Conservation (phyloP, 2,113 vertebrate genomes). For the Hippocampus zosterae region DNA sequence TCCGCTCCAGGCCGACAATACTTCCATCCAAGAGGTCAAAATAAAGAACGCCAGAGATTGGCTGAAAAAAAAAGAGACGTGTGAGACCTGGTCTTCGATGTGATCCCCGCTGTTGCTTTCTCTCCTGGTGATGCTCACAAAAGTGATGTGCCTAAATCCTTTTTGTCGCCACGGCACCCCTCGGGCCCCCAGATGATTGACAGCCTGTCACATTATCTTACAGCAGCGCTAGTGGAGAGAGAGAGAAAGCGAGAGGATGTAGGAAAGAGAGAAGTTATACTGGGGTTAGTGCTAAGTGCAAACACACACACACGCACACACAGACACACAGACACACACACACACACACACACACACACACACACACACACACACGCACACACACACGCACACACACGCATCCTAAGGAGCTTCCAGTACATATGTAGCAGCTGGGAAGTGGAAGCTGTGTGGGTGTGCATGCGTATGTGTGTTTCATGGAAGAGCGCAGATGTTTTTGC, state of each 20-base stretch:
- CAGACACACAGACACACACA: conserved; percentile 28
- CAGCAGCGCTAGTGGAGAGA: conserved; percentile 52
- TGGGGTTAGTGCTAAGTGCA: conserved; percentile 40
- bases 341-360: conserved; percentile 22
- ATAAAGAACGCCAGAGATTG: conserved; percentile 29
- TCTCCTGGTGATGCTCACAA: conserved; percentile 63
- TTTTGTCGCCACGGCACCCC: conserved; percentile 53
- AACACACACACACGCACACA: conserved; percentile 31
- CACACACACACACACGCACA: conserved; percentile 26
- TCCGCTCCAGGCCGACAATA: conserved; percentile 28
- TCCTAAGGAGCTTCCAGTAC: conserved; percentile 48
- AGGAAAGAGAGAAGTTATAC: conserved; percentile 38
- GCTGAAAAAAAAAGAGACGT: conserved; percentile 19
- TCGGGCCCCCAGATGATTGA: conserved; percentile 61
- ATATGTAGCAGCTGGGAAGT: conserved; percentile 36
- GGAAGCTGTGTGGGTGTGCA: neutral
- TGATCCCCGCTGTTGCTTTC: conserved; percentile 59
- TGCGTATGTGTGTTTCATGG: conserved; percentile 28
- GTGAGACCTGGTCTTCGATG: conserved; percentile 35
- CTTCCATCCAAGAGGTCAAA: conserved; percentile 22
- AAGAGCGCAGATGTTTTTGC: conserved; percentile 65
- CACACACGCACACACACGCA: conserved; percentile 32
- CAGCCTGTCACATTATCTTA: conserved; percentile 66
- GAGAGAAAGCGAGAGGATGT: conserved; percentile 31
- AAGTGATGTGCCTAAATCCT: conserved; percentile 57